Evolutionary conservation across 2,888 invertebrate species (phyloP).

Genomic region (Oscheius onirici): DNA sequence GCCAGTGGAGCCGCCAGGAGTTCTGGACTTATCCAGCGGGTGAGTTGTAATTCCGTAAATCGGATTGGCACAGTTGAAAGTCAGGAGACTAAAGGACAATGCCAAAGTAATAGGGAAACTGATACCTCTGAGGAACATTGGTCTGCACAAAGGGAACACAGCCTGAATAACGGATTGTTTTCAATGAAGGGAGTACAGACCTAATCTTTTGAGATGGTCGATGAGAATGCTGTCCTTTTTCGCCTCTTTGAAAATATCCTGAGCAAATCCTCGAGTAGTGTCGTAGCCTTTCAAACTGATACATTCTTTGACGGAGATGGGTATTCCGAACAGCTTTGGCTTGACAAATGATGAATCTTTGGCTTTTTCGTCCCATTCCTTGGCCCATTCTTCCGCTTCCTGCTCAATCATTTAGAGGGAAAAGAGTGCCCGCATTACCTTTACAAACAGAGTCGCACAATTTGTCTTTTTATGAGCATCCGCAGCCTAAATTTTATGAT

Average conservation of each 20-base stretch:
- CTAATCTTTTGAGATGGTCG: conserved; percentile 53
- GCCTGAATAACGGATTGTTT: conserved; percentile 61
- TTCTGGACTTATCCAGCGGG: conserved; percentile 41
- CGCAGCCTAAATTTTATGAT: conserved; percentile 34
- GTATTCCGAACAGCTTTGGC: conserved; percentile 65
- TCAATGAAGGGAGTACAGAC: conserved; percentile 26
- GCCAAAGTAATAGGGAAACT: no score
- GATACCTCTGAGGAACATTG: conserved; percentile 74
- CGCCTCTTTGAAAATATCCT: conserved; percentile 59
- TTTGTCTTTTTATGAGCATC: conserved; percentile 61
- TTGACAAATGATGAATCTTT: conserved; percentile 48
- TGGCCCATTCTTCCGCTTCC: conserved; percentile 61
- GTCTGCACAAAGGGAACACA: conserved; percentile 75
- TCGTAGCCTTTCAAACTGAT: conserved; percentile 63
- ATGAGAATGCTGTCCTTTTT: conserved; percentile 55
- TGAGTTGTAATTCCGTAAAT: conserved; percentile 70
- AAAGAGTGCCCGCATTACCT: conserved; percentile 29
- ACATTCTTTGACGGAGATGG: conserved; percentile 67
- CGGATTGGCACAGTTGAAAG: conserved; percentile 71
- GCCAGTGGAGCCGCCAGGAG: conserved; percentile 55
- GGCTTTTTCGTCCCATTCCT: conserved; percentile 54
- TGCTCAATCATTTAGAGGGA: conserved; percentile 4
- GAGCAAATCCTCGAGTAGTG: conserved; percentile 69
- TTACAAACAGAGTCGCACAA: conserved; percentile 58
- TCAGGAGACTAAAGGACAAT: no score